These are phyloP conservation scores for Phaenicophaeus curvirostris DNA, from an alignment of 2,797 vertebrate species.

Conservation along the genomic window DNA sequence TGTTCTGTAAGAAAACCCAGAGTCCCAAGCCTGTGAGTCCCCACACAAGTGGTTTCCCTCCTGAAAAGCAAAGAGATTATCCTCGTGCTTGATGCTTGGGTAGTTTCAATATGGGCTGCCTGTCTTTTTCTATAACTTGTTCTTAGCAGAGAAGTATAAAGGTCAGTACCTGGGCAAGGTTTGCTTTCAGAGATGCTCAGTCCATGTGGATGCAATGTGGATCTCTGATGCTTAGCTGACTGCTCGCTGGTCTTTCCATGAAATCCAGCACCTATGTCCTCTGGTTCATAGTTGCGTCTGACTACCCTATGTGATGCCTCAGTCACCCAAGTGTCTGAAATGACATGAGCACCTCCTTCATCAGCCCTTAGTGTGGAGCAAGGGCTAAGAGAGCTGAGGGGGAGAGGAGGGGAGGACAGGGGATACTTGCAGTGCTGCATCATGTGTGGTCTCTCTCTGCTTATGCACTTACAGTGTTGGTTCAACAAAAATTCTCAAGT, in stretches of 20 bases:
- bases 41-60: background rate
- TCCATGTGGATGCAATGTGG: accelerated
- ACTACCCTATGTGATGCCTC: background rate
- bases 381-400: background rate
- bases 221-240: accelerated
- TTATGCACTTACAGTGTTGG: background rate
- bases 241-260: background rate
- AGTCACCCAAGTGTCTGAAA: background rate
- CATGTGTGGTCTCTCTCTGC: background rate
- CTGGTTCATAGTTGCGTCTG: background rate
- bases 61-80: background rate
- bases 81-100: background rate
- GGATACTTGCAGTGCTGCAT: accelerated
- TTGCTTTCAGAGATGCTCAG: background rate
- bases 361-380: background rate
- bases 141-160: background rate
- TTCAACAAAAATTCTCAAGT: background rate
- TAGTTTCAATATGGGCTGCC: background rate
- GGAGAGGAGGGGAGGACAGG: background rate
- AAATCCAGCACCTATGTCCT: background rate
- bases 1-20: background rate
- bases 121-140: background rate
- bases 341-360: background rate
- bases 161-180: accelerated
- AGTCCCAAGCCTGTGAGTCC: background rate